Conservation (phyloP, 92 coral and sea anemone genomes). For the Phenganax stokvisi region DNA sequence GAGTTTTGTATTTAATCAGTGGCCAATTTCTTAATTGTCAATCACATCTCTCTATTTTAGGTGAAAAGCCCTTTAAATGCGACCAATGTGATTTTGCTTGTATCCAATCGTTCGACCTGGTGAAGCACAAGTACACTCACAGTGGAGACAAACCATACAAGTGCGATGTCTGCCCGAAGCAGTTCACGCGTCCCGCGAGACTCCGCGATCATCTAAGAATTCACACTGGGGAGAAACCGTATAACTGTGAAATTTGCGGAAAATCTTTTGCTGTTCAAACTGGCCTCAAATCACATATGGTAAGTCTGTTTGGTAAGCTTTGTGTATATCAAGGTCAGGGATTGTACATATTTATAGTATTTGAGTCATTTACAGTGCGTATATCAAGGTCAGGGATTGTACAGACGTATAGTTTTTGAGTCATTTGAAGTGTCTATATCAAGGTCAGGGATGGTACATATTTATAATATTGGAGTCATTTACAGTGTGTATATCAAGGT, state of each 20-base stretch:
- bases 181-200: conserved; percentile 96
- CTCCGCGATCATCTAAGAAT: conserved; percentile 96
- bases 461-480: no score
- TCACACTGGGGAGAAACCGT: conserved; percentile 95
- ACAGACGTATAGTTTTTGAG: no score
- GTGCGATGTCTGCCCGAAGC: conserved; percentile 90
- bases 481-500: no score
- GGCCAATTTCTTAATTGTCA: not conserved
- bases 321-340: not conserved
- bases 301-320: conserved; percentile 1
- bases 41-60: conserved; percentile 32
- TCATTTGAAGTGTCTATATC: no score
- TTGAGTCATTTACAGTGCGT: conserved; percentile 51
- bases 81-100: conserved; percentile 97
- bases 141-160: conserved; percentile 98
- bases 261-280: conserved; percentile 96
- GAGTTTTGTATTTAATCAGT: not conserved
- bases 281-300: conserved; percentile 99
- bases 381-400: conserved; percentile 66
- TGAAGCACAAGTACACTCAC: conserved; percentile 95
- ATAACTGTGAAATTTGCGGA: conserved; percentile 87
- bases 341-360: not conserved
- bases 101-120: conserved; percentile 95
- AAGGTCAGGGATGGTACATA: no score
- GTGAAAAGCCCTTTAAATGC: conserved; percentile 88